Evolutionary conservation across 2,113 vertebrate genomes (phyloP), one percentile per base, ranked within the genome.

Genomic region (Ceuthmochares aereus): DNA sequence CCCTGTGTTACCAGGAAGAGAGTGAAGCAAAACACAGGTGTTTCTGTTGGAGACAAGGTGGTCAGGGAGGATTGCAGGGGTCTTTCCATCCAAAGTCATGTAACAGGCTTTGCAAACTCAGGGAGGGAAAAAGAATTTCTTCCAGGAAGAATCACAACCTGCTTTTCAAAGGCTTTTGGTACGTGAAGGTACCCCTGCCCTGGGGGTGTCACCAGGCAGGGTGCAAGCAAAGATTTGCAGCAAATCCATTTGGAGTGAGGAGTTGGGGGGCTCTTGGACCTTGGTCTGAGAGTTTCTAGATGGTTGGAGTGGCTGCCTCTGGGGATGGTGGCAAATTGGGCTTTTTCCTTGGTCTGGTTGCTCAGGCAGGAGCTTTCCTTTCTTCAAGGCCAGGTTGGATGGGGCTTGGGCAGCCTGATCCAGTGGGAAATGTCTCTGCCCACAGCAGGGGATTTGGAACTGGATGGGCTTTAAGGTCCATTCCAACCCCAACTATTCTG

Each of bases 251-350:
- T 7, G 62, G 56, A 56, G 15, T 1, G 16, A 32, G 62, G 14
- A 14, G 42, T 58, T 25, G 30, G 34, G 49, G 18, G 37, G 8
- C 34, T 47, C 19, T 51, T 37, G 54, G 29, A 45, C 18, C 22
- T 62, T 8, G 3, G 19, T 23, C 47, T 2, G 5, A 9, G 21
- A 4, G 26, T 60, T 88, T 72, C 37, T 60, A 59, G 42, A 2
- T 70, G 56, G 26, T 47, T 45, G 45, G 16, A 17, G 15, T 45
- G 45, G 12, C 36, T 64, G 55, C 7, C 27, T n/a, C 6, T 32
- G 42, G 27, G 11, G 21, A 4, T 0, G 0, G 0, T 32, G 54
- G 52, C 32, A 72, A 30, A 76, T 43, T 4, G 37, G 19, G 0
- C 6, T 34, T 87, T 87, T 59, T 26, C 60, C 64, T 75, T 12